Conservation (phyloP, 1,140 invertebrate species). For the Zaprionus tsacasi region DNA sequence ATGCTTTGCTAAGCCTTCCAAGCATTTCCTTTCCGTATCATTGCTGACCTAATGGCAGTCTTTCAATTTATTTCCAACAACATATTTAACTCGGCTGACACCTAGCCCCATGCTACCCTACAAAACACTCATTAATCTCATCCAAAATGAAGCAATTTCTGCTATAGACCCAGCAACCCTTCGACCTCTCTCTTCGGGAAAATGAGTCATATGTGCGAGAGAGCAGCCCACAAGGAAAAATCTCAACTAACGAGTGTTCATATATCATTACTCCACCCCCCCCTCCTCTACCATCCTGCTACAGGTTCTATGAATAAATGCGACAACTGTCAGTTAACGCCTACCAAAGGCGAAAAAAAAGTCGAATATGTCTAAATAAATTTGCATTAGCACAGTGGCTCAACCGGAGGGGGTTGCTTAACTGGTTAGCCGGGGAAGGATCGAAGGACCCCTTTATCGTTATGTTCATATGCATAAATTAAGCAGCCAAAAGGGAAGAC, state of each 20-base stretch:
- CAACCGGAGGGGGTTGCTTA: conserved; percentile 11
- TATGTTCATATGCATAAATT: conserved; percentile 68
- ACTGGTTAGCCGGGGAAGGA: conserved; percentile 1
- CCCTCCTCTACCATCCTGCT: conserved; percentile 1
- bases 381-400: conserved; percentile 62
- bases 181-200: conserved; percentile 1
- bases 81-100: not conserved
- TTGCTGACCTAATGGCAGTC: not conserved
- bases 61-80: not conserved
- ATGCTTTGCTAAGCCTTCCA: not conserved
- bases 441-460: conserved; percentile 18
- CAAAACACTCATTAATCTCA: not conserved
- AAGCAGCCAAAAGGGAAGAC: not conserved
- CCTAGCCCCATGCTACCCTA: not conserved
- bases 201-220: conserved; percentile 66
- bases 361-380: conserved; percentile 71
- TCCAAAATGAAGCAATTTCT: conserved; percentile 3
- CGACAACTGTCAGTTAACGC: conserved; percentile 79
- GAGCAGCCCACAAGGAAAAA: conserved; percentile 49
- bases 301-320: conserved; percentile 64
- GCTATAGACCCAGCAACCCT: conserved; percentile 7
- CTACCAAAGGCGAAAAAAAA: conserved; percentile 36
- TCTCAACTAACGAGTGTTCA: conserved; percentile 42
- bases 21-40: not conserved
- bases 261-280: conserved; percentile 8